phyloP scores from a whole-genome alignment of 2,113 vertebrate genomes.

The Otis tarda region DNA sequence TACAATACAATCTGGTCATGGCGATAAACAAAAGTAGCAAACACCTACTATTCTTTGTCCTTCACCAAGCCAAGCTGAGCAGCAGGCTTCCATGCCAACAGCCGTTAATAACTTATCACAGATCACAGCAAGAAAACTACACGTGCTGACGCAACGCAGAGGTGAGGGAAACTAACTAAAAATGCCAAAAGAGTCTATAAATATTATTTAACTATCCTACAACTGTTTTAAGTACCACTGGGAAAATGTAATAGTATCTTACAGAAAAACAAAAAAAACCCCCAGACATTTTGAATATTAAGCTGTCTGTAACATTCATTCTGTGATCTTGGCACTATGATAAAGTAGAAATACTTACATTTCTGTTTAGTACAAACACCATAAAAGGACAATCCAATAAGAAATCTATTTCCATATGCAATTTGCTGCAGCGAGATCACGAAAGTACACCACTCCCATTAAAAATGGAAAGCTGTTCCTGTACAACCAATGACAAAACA shows the following conservation, averaged over 20 bases:
- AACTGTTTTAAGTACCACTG: not conserved
- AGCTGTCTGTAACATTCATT: slow-evolving; percentile 1
- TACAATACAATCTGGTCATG: not conserved
- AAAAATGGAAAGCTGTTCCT: slow-evolving; percentile 1
- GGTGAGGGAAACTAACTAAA: not conserved
- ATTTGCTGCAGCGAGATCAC: slow-evolving; percentile 6
- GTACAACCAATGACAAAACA: not conserved
- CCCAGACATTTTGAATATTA: slow-evolving; percentile 13
- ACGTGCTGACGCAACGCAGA: not conserved
- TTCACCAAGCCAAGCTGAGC: not conserved
- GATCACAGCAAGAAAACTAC: not conserved
- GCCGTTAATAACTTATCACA: not conserved
- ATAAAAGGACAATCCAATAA: slow-evolving; percentile 7
- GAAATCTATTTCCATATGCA: slow-evolving; percentile 1
- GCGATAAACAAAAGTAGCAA: not conserved
- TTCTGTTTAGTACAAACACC: not conserved
- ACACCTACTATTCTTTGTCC: not conserved
- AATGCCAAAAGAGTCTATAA: not conserved
- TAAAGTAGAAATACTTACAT: not conserved
- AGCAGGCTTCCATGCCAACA: not conserved
- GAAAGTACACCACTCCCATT: not conserved
- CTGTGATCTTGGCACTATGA: not conserved
- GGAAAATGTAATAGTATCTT: not conserved
- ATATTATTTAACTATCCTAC: not conserved
- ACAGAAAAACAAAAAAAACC: slow-evolving; percentile 24